Conservation (phyloP, 2,797 vertebrate species). For the Propithecus perrieri region DNA sequence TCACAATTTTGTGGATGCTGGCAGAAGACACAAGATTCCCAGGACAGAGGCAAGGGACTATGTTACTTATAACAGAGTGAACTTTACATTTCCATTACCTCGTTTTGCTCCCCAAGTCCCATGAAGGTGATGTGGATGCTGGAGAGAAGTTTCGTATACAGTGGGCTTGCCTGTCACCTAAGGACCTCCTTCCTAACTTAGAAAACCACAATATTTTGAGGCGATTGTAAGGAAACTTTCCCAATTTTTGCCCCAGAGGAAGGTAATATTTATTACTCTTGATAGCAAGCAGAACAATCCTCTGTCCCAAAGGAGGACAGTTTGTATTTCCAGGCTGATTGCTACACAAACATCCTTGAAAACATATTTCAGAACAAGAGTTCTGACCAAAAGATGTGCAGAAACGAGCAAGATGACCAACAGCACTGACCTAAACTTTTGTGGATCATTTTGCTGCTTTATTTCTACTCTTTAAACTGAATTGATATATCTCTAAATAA, state of each 20-base stretch:
- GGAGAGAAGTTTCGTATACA: neutral
- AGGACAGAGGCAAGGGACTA: neutral
- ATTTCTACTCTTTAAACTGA: neutral
- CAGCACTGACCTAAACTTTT: neutral
- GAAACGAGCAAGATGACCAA: neutral
- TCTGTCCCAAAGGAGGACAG: neutral
- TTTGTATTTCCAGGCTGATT: neutral
- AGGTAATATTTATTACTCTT: neutral
- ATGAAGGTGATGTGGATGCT: accelerated
- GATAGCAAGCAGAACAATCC: neutral
- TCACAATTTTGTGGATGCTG: neutral
- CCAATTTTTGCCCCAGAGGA: neutral
- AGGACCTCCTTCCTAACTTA: neutral
- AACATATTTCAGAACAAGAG: neutral
- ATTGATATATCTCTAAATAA: neutral
- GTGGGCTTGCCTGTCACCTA: neutral
- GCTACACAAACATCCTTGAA: neutral
- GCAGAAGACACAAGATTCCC: neutral
- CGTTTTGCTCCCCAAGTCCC: accelerated
- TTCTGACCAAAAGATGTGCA: neutral
- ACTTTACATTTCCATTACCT: neutral
- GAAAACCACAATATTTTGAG: neutral
- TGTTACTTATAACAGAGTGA: neutral
- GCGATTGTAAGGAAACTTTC: neutral
- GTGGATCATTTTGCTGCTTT: neutral